Percentiles rank a stretch among this genome's conserved stretches.
These are phyloP conservation scores for Tragelaphus scriptus DNA, from an alignment of 2,113 vertebrate genomes.

Conservation along the genomic window DNA sequence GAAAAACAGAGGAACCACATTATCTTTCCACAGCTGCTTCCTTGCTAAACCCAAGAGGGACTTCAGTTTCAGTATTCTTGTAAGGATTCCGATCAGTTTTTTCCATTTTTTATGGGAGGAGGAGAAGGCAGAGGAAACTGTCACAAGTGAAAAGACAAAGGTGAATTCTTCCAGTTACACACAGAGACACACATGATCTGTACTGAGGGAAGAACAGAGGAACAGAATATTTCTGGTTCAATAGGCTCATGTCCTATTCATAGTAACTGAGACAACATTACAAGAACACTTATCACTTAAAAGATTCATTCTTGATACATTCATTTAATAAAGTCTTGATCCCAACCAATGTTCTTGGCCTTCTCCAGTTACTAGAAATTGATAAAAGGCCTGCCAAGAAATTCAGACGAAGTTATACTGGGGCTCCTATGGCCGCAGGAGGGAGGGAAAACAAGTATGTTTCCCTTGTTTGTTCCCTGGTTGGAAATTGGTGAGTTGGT, in stretches of 20 bases:
- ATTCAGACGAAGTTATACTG: not conserved
- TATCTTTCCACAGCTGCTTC: not conserved
- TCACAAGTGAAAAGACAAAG: not conserved
- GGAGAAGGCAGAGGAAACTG: not conserved
- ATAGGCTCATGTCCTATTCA: not conserved
- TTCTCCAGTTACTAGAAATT: not conserved
- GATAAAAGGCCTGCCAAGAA: not conserved
- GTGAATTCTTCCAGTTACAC: not conserved
- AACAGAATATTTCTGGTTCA: not conserved
- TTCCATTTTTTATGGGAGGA: not conserved
- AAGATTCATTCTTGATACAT: not conserved
- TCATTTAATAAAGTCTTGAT: not conserved
- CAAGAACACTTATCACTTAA: not conserved
- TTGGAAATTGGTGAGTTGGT: not conserved
- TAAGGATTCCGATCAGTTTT: not conserved
- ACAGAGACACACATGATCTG: not conserved
- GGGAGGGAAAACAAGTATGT: not conserved
- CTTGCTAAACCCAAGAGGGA: not conserved
- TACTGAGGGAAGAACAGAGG: not conserved
- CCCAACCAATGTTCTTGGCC: not conserved
- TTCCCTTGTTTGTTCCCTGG: not conserved
- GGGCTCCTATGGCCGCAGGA: not conserved
- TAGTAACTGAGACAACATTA: not conserved
- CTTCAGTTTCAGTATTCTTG: not conserved
- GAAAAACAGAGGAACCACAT: not conserved